Evolutionary conservation across 1,140 invertebrate species (phyloP).

Genomic region (Oscheius sp.): DNA sequence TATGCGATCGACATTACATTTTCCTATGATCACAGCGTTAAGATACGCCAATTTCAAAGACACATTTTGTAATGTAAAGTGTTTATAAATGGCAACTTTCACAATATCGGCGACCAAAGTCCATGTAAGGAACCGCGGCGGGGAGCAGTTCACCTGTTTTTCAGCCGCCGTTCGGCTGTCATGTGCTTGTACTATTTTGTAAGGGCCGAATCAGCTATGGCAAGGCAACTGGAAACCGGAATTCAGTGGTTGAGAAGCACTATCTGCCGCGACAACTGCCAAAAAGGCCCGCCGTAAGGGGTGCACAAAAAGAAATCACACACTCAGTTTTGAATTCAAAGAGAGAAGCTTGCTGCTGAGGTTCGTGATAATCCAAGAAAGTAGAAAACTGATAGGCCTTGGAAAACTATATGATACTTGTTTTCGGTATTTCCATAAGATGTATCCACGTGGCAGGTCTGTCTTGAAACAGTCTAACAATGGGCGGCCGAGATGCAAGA

Average conservation of each 20-base stretch:
- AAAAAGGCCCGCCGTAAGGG: not conserved
- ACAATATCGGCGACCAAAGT: not conserved
- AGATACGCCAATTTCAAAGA: no score
- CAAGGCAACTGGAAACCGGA: constrained; percentile 6
- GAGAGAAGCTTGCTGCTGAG: no score
- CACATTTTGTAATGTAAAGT: no score
- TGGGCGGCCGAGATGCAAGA: constrained; percentile 4
- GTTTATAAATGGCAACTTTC: no score
- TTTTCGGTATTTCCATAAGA: constrained; percentile 2
- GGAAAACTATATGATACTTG: no score
- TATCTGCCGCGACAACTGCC: not conserved
- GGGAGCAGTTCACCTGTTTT: constrained; percentile 4
- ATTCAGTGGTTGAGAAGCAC: not conserved
- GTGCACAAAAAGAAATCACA: no score
- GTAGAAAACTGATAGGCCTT: no score
- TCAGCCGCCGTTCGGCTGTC: not conserved
- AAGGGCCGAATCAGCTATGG: constrained; percentile 10
- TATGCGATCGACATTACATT: no score
- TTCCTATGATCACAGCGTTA: no score
- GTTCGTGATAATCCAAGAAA: no score
- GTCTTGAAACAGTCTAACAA: constrained; percentile 4
- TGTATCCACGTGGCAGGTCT: not conserved
- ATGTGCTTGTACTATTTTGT: constrained; percentile 14
- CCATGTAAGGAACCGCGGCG: not conserved
- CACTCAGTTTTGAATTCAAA: no score